These are phyloP conservation scores for Scaptomyza polygonia DNA, from an alignment of 2,888 invertebrate species.

Conservation along the genomic window DNA sequence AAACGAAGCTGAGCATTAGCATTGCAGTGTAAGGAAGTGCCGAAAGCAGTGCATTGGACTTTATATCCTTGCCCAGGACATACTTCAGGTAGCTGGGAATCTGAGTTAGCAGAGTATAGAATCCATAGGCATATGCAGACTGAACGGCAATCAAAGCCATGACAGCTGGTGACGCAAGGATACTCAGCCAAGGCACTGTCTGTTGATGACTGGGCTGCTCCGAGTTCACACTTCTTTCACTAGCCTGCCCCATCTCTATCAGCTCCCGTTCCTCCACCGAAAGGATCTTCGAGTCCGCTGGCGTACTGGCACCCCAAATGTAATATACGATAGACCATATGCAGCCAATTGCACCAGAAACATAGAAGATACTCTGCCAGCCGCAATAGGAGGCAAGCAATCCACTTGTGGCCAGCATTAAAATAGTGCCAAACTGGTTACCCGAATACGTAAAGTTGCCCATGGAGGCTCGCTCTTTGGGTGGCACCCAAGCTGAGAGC, in stretches of 20 bases:
- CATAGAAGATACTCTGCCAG: conserved; percentile 89
- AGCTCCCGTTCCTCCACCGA: conserved; percentile 87
- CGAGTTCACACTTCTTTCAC: conserved; percentile 3
- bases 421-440: conserved; percentile 88
- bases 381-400: conserved; percentile 87
- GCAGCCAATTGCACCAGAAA: conserved; percentile 86
- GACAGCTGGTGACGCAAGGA: conserved; percentile 87
- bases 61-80: conserved; percentile 89
- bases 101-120: conserved; percentile 89
- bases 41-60: conserved; percentile 86
- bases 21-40: conserved; percentile 86
- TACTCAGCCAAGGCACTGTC: conserved; percentile 87
- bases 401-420: conserved; percentile 89
- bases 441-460: conserved; percentile 87
- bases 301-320: conserved; percentile 87
- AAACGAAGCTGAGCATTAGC: conserved; percentile 85
- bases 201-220: conserved; percentile 73
- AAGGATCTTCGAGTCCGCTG: conserved; percentile 86
- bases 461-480: conserved; percentile 87
- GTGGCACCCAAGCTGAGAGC: conserved; percentile 90
- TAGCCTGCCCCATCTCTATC: conserved; percentile 87
- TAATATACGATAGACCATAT: conserved; percentile 86
- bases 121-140: conserved; percentile 88
- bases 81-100: conserved; percentile 89
- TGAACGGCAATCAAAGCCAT: conserved; percentile 87